Evolutionary conservation across 2,797 vertebrate species (phyloP).

Genomic region (Macropus fuliginosus): DNA sequence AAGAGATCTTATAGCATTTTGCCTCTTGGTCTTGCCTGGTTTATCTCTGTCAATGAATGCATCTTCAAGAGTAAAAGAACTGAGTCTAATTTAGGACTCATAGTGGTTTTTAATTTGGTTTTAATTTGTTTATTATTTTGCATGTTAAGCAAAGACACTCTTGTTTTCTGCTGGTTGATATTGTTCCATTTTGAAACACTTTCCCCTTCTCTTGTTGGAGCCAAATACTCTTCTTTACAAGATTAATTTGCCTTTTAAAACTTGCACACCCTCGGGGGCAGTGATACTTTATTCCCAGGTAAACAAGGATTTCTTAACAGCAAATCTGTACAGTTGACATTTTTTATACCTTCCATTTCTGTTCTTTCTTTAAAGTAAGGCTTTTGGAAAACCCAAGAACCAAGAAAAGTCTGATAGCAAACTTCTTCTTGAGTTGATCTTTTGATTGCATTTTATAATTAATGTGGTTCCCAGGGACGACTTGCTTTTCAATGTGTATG

Average conservation of each 20-base stretch:
- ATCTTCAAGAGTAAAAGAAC: constrained; percentile 43
- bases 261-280: constrained; percentile 37
- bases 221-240: constrained; percentile 42
- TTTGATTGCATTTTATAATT: constrained; percentile 60
- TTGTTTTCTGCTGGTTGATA: constrained; percentile 34
- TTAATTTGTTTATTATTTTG: constrained; percentile 47
- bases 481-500: constrained; percentile 52
- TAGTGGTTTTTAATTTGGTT: not conserved
- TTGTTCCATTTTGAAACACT: constrained; percentile 55
- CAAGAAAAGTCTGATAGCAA: constrained; percentile 57
- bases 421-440: constrained; percentile 57
- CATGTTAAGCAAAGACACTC: constrained; percentile 37
- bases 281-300: constrained; percentile 56
- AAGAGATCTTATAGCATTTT: not conserved
- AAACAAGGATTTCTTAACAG: constrained; percentile 66
- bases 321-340: constrained; percentile 56
- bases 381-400: constrained; percentile 18
- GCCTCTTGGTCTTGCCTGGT: not conserved
- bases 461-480: constrained; percentile 63
- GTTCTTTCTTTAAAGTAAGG: constrained; percentile 32
- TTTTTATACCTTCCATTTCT: constrained; percentile 51
- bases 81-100: constrained; percentile 24
- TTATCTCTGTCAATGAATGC: not conserved
- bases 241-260: constrained; percentile 63
- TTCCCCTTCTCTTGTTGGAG: constrained; percentile 45